These are phyloP conservation scores for Boulengeromyrus knoepffleri DNA, from an alignment of 2,113 vertebrate genomes.

Conservation along the genomic window DNA sequence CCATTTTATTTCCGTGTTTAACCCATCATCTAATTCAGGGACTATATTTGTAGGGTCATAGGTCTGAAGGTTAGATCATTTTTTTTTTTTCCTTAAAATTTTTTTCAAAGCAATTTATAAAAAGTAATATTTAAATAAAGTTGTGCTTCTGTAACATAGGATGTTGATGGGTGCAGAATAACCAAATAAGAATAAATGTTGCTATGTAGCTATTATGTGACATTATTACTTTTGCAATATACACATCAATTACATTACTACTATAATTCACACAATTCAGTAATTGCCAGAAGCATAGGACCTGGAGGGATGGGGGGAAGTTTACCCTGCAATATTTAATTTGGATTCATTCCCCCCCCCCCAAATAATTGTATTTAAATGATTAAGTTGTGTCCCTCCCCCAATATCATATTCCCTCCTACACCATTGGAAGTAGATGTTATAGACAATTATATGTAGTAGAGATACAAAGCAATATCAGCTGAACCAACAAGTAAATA, in stretches of 20 bases:
- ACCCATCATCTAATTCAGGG: not conserved
- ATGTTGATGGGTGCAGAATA: not conserved
- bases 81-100: not conserved
- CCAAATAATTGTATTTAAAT: not conserved
- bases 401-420: not conserved
- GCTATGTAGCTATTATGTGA: not conserved
- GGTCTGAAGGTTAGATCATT: not conserved
- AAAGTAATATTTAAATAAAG: not conserved
- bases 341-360: not conserved
- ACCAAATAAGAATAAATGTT: not conserved
- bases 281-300: not conserved
- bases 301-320: not conserved
- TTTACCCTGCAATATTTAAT: not conserved
- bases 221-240: not conserved
- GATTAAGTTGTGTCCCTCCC: not conserved
- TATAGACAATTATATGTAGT: not conserved
- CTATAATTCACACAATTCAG: not conserved
- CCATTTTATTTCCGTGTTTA: not conserved
- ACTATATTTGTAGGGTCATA: not conserved
- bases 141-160: not conserved
- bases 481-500: not conserved
- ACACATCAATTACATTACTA: not conserved
- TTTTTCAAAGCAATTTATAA: not conserved
- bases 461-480: not conserved
- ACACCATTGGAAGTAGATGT: not conserved